Percentiles rank a stretch among this genome's conserved stretches.
phyloP scores from a whole-genome alignment of 1,140 invertebrate species.

The Brachionus rotundiformis region DNA sequence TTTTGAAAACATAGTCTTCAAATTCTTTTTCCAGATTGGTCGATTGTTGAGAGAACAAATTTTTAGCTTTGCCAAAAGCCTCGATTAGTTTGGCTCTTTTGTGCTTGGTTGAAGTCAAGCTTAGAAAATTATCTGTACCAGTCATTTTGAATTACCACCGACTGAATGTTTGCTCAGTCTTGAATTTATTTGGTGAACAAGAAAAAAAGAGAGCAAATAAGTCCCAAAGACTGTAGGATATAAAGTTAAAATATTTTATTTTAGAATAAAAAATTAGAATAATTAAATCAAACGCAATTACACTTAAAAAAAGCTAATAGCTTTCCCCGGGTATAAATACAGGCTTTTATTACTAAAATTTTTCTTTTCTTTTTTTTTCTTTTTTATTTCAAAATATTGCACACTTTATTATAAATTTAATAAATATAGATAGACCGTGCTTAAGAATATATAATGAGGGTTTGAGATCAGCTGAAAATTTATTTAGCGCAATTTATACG shows the following conservation, averaged over 20 bases:
- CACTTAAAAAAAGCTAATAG: not conserved
- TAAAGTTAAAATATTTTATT: not conserved
- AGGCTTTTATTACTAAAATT: not conserved
- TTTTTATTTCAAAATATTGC: not conserved
- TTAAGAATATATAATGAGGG: not conserved
- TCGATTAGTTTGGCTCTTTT: conserved; percentile 10
- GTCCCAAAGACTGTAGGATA: not conserved
- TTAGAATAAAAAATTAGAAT: conserved; percentile 20
- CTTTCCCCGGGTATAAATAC: conserved; percentile 28
- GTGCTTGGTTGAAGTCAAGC: not conserved
- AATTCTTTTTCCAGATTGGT: not conserved
- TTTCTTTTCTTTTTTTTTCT: conserved; percentile 2
- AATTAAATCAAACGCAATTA: not conserved
- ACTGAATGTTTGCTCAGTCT: not conserved
- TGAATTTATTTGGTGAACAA: not conserved
- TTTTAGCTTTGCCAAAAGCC: not conserved
- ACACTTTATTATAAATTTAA: conserved; percentile 4
- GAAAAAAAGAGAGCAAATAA: not conserved
- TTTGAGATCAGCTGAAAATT: not conserved
- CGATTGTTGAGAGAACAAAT: not conserved
- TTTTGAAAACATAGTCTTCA: not conserved
- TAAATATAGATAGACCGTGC: not conserved
- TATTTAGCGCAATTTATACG: not conserved
- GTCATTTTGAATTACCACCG: not conserved
- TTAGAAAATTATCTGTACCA: not conserved